These are phyloP conservation scores for Babylonia areolata DNA, from an alignment of 1,140 invertebrate species.

Conservation along the genomic window DNA sequence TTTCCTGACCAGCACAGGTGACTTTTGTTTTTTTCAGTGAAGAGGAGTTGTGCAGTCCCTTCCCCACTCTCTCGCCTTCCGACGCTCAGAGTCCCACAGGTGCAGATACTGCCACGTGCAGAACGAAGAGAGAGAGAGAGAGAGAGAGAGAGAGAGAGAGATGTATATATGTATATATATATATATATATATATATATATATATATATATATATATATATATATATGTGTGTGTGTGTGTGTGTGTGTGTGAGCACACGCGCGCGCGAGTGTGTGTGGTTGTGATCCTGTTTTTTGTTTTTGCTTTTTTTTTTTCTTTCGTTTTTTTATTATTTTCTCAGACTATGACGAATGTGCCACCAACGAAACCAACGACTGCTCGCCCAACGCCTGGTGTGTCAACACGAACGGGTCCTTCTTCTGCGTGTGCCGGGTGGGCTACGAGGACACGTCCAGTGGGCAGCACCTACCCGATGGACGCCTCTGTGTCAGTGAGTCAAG, in stretches of 20 bases:
- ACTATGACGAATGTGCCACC: conserved; percentile 31
- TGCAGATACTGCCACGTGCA: too few relatives aligned
- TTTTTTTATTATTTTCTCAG: conserved; percentile 4
- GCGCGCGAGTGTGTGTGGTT: background rate
- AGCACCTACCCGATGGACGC: background rate
- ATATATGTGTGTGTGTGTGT: background rate
- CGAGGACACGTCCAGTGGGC: conserved; percentile 1
- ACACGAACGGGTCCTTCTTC: conserved; percentile 29
- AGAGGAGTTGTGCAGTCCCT: too few relatives aligned
- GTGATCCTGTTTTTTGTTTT: too few relatives aligned
- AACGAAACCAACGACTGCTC: conserved; percentile 3
- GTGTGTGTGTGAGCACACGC: background rate
- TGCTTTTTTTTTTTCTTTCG: background rate
- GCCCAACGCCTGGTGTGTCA: conserved; percentile 34
- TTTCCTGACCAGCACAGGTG: too few relatives aligned
- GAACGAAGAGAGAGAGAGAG: too few relatives aligned
- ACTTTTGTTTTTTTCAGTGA: too few relatives aligned
- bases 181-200: too few relatives aligned
- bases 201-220: background rate
- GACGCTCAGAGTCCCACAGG: too few relatives aligned
- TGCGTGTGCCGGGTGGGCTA: conserved; percentile 22
- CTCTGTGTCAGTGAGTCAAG: conserved; percentile 24
- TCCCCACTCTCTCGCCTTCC: too few relatives aligned
- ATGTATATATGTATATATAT: too few relatives aligned
- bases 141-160: too few relatives aligned